A percentile compares a stretch with the other conserved stretches of the same genome.
These are phyloP conservation scores for Brienomyrus longianalis DNA, from an alignment of 2,113 vertebrate genomes.

Conservation along the genomic window DNA sequence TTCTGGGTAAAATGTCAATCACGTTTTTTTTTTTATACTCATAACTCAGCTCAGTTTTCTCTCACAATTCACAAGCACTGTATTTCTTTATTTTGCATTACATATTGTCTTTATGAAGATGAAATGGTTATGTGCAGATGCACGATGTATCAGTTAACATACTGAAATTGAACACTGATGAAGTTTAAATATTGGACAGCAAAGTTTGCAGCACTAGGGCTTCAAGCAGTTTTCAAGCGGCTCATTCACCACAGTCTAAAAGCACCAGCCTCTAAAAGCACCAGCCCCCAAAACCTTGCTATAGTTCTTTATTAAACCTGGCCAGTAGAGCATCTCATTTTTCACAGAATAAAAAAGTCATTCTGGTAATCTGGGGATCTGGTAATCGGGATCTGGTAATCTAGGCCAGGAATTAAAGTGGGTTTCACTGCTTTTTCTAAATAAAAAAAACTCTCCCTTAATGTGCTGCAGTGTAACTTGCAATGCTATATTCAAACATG, in stretches of 20 bases:
- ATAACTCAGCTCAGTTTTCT: neutral
- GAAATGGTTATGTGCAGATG: neutral
- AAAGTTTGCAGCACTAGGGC: neutral
- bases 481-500: neutral
- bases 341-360: neutral
- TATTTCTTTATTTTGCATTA: neutral
- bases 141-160: neutral
- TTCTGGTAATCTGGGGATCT: neutral
- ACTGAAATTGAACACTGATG: neutral
- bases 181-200: too few species aligned
- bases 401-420: neutral
- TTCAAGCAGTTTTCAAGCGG: neutral
- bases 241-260: neutral
- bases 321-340: neutral
- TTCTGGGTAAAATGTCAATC: neutral
- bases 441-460: neutral
- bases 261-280: neutral
- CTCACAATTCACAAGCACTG: neutral
- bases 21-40: neutral
- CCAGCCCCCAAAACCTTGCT: neutral
- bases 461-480: neutral
- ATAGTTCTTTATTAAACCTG: neutral
- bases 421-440: neutral
- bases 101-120: neutral
- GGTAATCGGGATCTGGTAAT: neutral